Base-by-base conservation (phyloP, 2,888 invertebrate genomes). In the Chromoteleia sp. region DNA sequence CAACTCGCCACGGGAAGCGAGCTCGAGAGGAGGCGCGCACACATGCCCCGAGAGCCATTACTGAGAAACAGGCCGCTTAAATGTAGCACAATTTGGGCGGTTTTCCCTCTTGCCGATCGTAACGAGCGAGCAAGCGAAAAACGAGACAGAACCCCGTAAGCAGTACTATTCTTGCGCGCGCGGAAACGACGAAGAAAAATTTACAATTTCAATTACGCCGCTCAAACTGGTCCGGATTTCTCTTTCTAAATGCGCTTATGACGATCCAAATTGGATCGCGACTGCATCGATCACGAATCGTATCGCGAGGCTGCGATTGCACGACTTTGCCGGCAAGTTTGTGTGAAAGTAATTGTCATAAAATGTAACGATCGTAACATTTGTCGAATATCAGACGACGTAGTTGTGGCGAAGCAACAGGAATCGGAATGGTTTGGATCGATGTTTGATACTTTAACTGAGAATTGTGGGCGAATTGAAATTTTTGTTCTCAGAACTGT, bases 121-220 rank as follows among this genome's bases (percentile, higher is more conserved):
- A 85, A 85, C 84, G 85, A 87, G 67, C 67, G 76, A 76, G 50
- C 65, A 81, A 71, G 74, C 85, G 85, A 85, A 86, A 87, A 85
- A 87, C 86, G 82, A 79, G 65, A 19, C 25, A 48, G 14, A 56
- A 36, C 33, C 48, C 56, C 25, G 30, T 61, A 70, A 63, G 77
- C n/a, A 29, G 70, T 4, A 25, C 25, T 2, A 4, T 25, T 6
- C 25, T 2, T 25, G 25, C 25, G 25, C n/a, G n/a, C n/a, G n/a
- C n/a, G n/a, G n/a, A n/a, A 65, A 76, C 30, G 59, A 45, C 50
- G 58, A 29, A 43, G 52, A 68, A 54, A 54, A 68, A 50, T 25
- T 5, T 39, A 14, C 59, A 50, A 50, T 52, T 52, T 41, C 52
- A 67, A 67, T 61, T 52, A 21, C 10, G 1, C 29, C 33, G 33